A percentile compares a stretch with the other conserved stretches of the same genome.
These are phyloP conservation scores for Steromphala cineraria DNA, from an alignment of 2,888 invertebrate genomes.

Conservation along the genomic window DNA sequence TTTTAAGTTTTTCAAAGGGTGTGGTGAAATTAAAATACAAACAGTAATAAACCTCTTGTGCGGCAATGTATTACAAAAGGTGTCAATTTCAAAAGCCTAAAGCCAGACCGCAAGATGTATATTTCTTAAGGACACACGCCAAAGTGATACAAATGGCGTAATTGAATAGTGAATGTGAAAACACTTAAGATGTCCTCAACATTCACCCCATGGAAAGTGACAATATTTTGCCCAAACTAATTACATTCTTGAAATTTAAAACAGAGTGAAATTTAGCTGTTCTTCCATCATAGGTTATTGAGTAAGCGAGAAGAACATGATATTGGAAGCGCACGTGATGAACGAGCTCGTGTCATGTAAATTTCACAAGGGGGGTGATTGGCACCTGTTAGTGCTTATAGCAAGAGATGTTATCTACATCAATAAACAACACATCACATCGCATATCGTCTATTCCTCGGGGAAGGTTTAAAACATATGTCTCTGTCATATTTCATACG, in stretches of 20 bases:
- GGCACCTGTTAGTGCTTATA: background rate
- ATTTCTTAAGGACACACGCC: too few relatives aligned
- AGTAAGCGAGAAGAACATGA: background rate
- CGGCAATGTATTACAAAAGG: background rate
- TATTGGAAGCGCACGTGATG: background rate
- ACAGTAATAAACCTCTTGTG: background rate
- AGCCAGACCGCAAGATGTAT: background rate
- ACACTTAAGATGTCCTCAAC: background rate
- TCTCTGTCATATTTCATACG: constrained; percentile 5
- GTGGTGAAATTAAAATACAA: background rate
- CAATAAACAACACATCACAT: background rate
- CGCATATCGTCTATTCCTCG: background rate
- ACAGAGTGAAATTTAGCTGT: background rate
- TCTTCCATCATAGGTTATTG: background rate
- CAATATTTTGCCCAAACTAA: background rate
- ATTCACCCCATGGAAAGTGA: background rate
- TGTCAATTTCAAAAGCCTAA: background rate
- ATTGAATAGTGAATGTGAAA: too few relatives aligned
- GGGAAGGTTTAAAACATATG: background rate
- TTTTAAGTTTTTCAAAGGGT: background rate
- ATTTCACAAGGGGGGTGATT: constrained; percentile 6
- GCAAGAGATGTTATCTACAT: background rate
- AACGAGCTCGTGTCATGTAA: background rate
- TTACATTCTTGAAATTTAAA: background rate
- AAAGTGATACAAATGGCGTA: too few relatives aligned